Evolutionary conservation across 2,797 vertebrate species (phyloP).

Genomic region (Stomatorhinus walkeri): DNA sequence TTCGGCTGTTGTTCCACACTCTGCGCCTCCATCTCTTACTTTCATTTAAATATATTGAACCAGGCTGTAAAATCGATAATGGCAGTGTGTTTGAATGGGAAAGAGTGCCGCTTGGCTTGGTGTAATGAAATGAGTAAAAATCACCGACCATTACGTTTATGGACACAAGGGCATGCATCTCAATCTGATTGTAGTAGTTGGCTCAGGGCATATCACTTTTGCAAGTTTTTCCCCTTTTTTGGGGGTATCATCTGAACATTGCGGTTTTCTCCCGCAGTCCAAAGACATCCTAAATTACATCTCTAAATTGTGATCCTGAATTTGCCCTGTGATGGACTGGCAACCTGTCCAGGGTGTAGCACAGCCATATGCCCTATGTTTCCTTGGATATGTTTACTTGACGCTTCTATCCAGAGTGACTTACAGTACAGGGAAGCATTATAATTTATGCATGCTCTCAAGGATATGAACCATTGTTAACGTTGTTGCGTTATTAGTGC

Average conservation of each 20-base stretch:
- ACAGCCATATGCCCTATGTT: background rate
- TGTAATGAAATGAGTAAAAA: constrained; percentile 14
- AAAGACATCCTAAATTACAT: background rate
- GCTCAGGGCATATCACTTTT: background rate
- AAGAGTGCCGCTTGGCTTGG: background rate
- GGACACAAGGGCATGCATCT: background rate
- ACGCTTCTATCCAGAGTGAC: background rate
- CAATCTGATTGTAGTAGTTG: background rate
- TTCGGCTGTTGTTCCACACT: background rate
- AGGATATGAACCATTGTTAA: background rate
- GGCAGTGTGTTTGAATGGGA: constrained; percentile 8
- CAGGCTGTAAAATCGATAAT: constrained; percentile 9
- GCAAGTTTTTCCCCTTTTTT: background rate
- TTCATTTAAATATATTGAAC: constrained; percentile 7
- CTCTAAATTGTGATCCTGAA: background rate
- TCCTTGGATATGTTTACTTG: background rate
- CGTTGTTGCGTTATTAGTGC: background rate
- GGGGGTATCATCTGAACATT: background rate
- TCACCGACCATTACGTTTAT: background rate
- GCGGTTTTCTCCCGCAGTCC: background rate
- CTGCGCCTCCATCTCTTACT: background rate
- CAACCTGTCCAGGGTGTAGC: background rate
- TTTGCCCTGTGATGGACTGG: background rate
- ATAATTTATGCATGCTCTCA: background rate
- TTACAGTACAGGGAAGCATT: background rate